Conservation (phyloP, 1,140 invertebrate species). For the Procambarus virginalis region DNA sequence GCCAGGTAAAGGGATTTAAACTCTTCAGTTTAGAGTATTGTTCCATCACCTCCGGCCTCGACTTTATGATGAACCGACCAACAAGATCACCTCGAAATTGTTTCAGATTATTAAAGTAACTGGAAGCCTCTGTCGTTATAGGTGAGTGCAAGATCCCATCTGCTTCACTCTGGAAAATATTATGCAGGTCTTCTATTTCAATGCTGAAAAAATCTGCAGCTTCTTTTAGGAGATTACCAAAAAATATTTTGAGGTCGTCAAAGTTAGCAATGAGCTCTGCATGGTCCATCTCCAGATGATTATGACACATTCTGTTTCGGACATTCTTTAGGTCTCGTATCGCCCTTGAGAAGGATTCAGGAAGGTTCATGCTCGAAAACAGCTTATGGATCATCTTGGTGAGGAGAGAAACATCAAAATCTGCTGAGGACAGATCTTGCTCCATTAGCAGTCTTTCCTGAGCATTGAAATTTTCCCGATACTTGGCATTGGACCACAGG, state of each 20-base stretch:
- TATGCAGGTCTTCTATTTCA: conserved; percentile 24
- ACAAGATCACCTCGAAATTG: conserved; percentile 56
- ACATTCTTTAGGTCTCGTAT: conserved; percentile 60
- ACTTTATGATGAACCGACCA: conserved; percentile 51
- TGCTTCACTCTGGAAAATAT: conserved; percentile 15
- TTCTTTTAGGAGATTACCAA: conserved; percentile 28
- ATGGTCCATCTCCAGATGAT: conserved; percentile 35
- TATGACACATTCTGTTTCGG: conserved; percentile 63
- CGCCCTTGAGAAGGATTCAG: conserved; percentile 29
- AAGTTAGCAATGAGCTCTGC: conserved; percentile 20
- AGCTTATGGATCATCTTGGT: conserved; percentile 58
- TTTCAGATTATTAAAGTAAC: conserved; percentile 36
- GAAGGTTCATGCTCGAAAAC: conserved; percentile 22
- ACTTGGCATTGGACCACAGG: conserved; percentile 37
- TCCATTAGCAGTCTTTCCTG: conserved; percentile 25
- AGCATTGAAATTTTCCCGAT: conserved; percentile 32
- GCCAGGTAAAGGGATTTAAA: conserved; percentile 65
- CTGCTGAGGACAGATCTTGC: not conserved
- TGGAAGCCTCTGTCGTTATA: not conserved
- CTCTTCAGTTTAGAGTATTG: conserved; percentile 51
- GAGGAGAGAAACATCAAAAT: conserved; percentile 51
- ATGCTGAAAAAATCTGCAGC: not conserved
- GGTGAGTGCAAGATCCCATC: conserved; percentile 35
- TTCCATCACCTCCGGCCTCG: conserved; percentile 26
- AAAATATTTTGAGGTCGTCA: conserved; percentile 35